Base-by-base conservation (phyloP, 2,888 invertebrate species). In the Rotaria magnacalcarata region DNA sequence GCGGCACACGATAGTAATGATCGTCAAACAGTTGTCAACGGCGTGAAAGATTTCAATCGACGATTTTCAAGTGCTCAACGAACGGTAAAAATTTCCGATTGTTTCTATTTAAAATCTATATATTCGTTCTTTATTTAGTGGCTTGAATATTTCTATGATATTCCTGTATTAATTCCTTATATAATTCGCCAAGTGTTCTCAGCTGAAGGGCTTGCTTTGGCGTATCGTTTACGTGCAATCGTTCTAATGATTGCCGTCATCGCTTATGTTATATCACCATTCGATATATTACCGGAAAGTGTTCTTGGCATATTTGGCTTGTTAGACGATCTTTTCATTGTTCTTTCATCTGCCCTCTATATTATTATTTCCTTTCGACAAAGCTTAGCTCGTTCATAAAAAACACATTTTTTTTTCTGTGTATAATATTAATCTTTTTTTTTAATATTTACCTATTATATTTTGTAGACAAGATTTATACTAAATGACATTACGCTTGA, bases 301-400 rank as follows among this genome's bases (percentile, higher is more conserved):
- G 90, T 91, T 7, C 92, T 92, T 89, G 93, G 93, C 41, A 87
- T 93, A n/a, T 88, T 93, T n/a, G 93, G 93, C 85, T 89, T 93
- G 52, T 89, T 93, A n/a, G 93, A 93, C 89, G 93, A 93, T 89
- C 87, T 93, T 24, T 91, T 93, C 87, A 90, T 93, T 50, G 89
- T 93, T 8, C 89, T 92, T 80, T 89, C 93, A 58, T 89, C 93
- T 58, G 90, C 90, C 19, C 89, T 92, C 85, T 92, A 92, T 88
- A 89, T 92, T 6, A 90, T 90, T 87, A 90, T 91, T 41, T 90
- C 92, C 21, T 92, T 92, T 87, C 88, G 91, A 87, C 88, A 90
- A 85, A 8, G 24, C 8, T n/a, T 80, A 8, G 43, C 80, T 19
- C 43, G 8, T n/a, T n/a, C 47, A 24, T 80, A 47, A 34, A 60